These are phyloP conservation scores for Pogonomyrmex barbatus DNA, from an alignment of 1,140 invertebrate genomes.

Conservation along the genomic window DNA sequence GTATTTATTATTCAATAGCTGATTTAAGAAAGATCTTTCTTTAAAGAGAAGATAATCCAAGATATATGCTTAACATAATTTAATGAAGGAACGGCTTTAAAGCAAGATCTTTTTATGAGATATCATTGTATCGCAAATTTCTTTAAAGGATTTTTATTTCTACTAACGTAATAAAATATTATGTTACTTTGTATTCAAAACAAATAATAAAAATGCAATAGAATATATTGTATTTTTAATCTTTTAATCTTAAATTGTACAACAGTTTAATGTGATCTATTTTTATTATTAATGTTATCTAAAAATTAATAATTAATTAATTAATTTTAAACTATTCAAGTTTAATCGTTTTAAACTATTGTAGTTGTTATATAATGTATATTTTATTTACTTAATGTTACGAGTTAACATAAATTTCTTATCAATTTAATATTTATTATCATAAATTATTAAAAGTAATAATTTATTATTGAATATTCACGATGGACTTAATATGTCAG, in stretches of 20 bases:
- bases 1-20: conserved; percentile 22
- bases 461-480: neutral
- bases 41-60: conserved; percentile 13
- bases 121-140: conserved; percentile 2
- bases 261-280: neutral
- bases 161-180: neutral
- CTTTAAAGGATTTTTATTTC: conserved; percentile 14
- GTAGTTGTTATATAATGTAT: neutral
- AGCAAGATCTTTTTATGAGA: neutral
- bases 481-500: neutral
- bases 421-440: neutral
- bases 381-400: neutral
- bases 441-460: neutral
- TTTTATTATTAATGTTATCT: neutral
- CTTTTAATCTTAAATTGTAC: neutral
- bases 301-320: neutral
- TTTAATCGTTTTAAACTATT: neutral
- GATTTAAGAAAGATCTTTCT: conserved; percentile 4
- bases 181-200: neutral
- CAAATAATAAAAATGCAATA: conserved; percentile 3
- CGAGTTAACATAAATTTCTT: neutral
- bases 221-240: neutral
- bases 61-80: conserved; percentile 17
- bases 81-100: neutral
- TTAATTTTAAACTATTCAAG: neutral